Percentiles rank a stretch among this genome's conserved stretches.
Evolutionary conservation across 1,140 invertebrate genomes (phyloP).

Genomic region (Zophobas atratus): DNA sequence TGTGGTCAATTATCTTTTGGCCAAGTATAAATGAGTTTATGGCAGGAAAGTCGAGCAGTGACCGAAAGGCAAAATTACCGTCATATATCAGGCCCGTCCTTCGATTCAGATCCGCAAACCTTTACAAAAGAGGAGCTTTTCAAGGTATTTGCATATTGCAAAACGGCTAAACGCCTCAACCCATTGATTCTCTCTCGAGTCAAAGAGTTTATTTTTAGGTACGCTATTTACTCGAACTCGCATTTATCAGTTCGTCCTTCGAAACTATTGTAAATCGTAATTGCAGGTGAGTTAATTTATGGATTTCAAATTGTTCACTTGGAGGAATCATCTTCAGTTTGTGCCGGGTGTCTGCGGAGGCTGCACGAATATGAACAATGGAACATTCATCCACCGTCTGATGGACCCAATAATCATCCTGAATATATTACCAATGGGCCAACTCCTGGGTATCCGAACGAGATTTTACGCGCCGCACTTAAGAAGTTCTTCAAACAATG

Average conservation of each 20-base stretch:
- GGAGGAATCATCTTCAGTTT: neutral
- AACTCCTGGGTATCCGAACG: no score
- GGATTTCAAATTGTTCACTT: neutral
- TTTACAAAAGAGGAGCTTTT: slow-evolving; percentile 43
- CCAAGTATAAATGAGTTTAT: slow-evolving; percentile 66
- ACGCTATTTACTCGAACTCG: neutral
- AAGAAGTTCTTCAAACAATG: neutral
- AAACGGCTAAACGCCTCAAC: neutral
- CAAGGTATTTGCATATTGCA: slow-evolving; percentile 39
- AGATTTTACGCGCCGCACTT: no score
- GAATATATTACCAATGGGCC: neutral
- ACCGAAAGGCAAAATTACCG: slow-evolving; percentile 63
- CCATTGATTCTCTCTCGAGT: neutral
- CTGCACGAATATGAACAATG: slow-evolving; percentile 9
- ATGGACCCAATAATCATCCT: slow-evolving; percentile 6
- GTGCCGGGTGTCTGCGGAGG: neutral
- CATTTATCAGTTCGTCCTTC: neutral
- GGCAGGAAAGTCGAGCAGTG: slow-evolving; percentile 61
- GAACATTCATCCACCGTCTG: slow-evolving; percentile 1
- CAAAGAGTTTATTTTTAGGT: slow-evolving; percentile 13
- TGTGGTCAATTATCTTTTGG: slow-evolving; percentile 66
- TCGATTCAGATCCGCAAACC: slow-evolving; percentile 56
- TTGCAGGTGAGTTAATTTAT: slow-evolving; percentile 35
- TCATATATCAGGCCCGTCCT: slow-evolving; percentile 62
- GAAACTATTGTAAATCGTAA: neutral